These are phyloP conservation scores for Kryphioiulus occultus DNA, from an alignment of 2,888 invertebrate species.

Conservation along the genomic window DNA sequence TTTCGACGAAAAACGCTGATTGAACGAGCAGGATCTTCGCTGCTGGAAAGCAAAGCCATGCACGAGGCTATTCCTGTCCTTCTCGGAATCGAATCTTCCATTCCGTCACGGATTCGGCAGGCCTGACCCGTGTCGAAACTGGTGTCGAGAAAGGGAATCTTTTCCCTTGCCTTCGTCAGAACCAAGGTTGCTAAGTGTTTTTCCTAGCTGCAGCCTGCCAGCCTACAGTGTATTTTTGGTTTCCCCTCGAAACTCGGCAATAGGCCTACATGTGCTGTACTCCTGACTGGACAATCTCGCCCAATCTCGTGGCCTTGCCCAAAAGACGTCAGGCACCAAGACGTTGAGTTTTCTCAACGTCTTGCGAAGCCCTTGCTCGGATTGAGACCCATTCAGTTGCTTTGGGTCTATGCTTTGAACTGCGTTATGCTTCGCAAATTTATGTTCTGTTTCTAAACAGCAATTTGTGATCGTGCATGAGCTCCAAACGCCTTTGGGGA, in stretches of 20 bases:
- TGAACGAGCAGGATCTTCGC: not conserved
- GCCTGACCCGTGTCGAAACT: not conserved
- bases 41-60: not conserved
- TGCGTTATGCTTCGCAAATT: too few relatives aligned
- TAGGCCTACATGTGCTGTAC: too few relatives aligned
- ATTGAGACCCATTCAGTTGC: too few relatives aligned
- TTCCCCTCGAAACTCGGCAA: not conserved
- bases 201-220: not conserved
- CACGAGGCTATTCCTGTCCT: not conserved
- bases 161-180: too few relatives aligned
- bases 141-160: too few relatives aligned
- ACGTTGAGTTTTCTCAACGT: too few relatives aligned
- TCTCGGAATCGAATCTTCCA: slow-evolving; percentile 16
- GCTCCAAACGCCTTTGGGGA: too few relatives aligned
- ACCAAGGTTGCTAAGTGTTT: slow-evolving; percentile 23
- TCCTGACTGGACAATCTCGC: not conserved
- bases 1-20: not conserved
- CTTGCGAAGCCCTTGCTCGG: too few relatives aligned
- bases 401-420: too few relatives aligned
- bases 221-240: not conserved
- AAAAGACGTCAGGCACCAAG: not conserved
- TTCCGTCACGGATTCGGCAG: not conserved
- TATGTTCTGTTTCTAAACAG: too few relatives aligned
- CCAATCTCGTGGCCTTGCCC: not conserved
- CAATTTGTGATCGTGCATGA: too few relatives aligned